Conservation (phyloP, 2,113 vertebrate genomes). For the Periophthalmus modestus region DNA sequence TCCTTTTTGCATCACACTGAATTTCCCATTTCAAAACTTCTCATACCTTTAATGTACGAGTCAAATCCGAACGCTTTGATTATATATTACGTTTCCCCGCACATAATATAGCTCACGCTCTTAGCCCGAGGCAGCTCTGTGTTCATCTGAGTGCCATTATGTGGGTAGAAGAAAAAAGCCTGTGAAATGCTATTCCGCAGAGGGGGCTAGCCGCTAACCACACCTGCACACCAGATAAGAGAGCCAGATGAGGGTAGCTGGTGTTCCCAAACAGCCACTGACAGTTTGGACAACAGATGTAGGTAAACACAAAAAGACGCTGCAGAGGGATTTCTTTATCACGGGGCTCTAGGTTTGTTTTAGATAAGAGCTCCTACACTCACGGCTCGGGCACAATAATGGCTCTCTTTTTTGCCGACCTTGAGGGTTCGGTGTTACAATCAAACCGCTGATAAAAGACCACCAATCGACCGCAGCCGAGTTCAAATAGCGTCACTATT, state of each 20-base stretch:
- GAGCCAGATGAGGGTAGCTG: slow-evolving; percentile 31
- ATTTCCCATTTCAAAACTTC: not conserved
- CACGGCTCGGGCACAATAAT: slow-evolving; percentile 23
- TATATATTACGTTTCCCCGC: slow-evolving; percentile 41
- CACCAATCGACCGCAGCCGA: not conserved
- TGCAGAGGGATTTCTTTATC: slow-evolving; percentile 37
- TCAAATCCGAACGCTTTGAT: slow-evolving; percentile 35
- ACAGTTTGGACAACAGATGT: slow-evolving; percentile 45
- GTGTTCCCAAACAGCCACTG: slow-evolving; percentile 43
- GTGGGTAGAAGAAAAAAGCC: slow-evolving; percentile 35
- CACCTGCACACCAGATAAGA: slow-evolving; percentile 57
- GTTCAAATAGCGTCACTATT: not conserved
- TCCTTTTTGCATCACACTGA: not conserved
- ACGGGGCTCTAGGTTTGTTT: slow-evolving; percentile 48
- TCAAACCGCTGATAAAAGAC: slow-evolving; percentile 12
- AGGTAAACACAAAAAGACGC: slow-evolving; percentile 38
- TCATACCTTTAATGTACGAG: slow-evolving; percentile 18
- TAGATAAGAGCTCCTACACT: slow-evolving; percentile 43
- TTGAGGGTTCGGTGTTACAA: slow-evolving; percentile 18
- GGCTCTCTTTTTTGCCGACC: slow-evolving; percentile 10
- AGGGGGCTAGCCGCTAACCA: slow-evolving; percentile 15
- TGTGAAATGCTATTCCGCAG: slow-evolving; percentile 48
- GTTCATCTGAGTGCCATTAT: slow-evolving; percentile 41
- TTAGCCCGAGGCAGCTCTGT: slow-evolving; percentile 25
- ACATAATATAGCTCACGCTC: slow-evolving; percentile 25